Conservation (phyloP, 2,113 vertebrate genomes). For the Junco hyemalis region DNA sequence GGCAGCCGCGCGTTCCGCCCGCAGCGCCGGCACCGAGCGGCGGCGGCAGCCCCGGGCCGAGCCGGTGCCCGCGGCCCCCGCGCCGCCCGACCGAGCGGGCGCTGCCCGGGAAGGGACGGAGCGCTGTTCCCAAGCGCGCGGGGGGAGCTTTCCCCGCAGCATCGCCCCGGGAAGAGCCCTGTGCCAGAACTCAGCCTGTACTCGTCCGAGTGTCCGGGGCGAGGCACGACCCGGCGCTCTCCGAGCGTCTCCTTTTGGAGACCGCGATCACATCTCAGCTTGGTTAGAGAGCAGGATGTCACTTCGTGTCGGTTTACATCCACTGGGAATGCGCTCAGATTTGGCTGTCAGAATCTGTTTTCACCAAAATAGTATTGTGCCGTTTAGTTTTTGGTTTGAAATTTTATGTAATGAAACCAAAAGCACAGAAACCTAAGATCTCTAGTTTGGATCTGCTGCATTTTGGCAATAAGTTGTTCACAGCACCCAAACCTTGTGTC, state of each 20-base stretch:
- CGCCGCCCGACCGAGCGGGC: background rate
- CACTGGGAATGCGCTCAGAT: fast-evolving
- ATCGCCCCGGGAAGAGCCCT: background rate
- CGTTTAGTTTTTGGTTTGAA: background rate
- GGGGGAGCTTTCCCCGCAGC: fast-evolving
- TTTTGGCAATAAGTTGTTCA: background rate
- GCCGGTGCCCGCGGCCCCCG: background rate
- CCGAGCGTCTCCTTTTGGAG: background rate
- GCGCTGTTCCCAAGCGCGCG: fast-evolving
- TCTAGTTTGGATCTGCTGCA: background rate
- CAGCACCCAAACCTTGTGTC: background rate
- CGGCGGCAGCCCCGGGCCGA: background rate
- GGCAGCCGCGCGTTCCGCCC: too few relatives aligned
- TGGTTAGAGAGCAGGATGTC: background rate
- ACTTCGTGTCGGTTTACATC: fast-evolving
- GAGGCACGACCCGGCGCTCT: background rate
- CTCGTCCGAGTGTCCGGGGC: background rate
- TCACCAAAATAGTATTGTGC: background rate
- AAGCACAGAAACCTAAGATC: background rate
- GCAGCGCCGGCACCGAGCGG: background rate
- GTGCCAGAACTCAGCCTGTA: fast-evolving
- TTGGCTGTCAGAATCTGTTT: background rate
- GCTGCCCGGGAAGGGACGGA: background rate
- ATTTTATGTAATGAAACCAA: background rate
- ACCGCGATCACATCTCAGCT: background rate